phyloP scores from a whole-genome alignment of 2,113 vertebrate species.

The Platysternon megacephalum region DNA sequence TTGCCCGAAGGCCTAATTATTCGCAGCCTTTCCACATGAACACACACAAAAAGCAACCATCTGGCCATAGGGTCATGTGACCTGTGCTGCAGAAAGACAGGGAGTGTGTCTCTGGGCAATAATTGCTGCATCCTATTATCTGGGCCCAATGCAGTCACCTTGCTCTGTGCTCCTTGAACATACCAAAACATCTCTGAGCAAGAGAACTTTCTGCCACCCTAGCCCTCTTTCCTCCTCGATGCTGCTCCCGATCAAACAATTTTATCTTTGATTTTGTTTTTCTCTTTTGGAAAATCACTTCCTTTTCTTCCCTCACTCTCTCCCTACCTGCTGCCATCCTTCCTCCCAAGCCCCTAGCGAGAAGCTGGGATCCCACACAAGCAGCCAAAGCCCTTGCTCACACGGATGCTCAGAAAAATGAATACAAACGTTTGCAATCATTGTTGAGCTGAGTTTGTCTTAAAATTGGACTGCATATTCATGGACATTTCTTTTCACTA shows the following conservation, averaged over 20 bases:
- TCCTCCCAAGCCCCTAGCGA: neutral
- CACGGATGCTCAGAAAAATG: neutral
- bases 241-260: neutral
- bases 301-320: neutral
- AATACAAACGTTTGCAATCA: neutral
- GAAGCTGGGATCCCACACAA: neutral
- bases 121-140: fast-evolving
- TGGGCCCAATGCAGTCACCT: fast-evolving
- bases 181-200: neutral
- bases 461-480: neutral
- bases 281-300: neutral
- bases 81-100: fast-evolving
- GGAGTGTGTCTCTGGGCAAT: fast-evolving
- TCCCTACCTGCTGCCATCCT: neutral
- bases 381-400: fast-evolving
- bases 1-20: neutral
- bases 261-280: neutral
- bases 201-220: neutral
- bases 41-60: neutral
- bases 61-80: fast-evolving
- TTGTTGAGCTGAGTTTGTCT: neutral
- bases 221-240: neutral
- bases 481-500: neutral
- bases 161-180: fast-evolving
- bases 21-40: fast-evolving